These are phyloP conservation scores for Patella ulyssiponensis DNA, from an alignment of 2,888 invertebrate genomes.

Conservation along the genomic window DNA sequence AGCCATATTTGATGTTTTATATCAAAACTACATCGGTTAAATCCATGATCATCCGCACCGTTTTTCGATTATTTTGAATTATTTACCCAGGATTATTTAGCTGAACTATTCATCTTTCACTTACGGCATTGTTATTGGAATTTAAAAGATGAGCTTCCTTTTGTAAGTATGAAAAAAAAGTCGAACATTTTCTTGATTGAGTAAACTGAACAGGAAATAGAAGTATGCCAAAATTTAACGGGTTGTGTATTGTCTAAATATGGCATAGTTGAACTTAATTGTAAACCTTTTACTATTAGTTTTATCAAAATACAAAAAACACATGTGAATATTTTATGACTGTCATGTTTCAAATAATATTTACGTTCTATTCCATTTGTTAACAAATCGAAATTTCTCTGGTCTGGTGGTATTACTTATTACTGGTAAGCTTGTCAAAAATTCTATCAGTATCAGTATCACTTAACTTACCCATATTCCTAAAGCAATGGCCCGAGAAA, in stretches of 20 bases:
- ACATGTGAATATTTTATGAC: no score
- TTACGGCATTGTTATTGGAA: slow-evolving; percentile 14
- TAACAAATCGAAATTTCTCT: no score
- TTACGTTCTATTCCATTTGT: no score
- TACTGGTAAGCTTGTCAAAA: no score
- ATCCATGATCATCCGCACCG: slow-evolving; percentile 39
- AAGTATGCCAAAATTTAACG: background rate
- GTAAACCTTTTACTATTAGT: background rate
- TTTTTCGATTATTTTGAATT: slow-evolving; percentile 6
- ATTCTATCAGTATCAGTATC: no score
- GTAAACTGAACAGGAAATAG: background rate
- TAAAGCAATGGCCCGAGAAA: no score
- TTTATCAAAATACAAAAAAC: no score
- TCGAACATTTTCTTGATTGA: background rate
- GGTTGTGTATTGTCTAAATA: background rate
- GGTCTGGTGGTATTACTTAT: no score
- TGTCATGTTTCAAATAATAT: no score
- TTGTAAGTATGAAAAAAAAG: slow-evolving; percentile 42
- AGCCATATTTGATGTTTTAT: slow-evolving; percentile 29
- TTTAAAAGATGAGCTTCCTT: slow-evolving; percentile 49
- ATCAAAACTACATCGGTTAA: slow-evolving; percentile 2
- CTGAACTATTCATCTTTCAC: slow-evolving; percentile 11
- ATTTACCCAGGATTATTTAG: background rate
- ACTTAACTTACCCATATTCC: no score
- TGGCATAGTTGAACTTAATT: background rate